Base-by-base conservation (phyloP, 2,888 invertebrate genomes). In the Imbricaverruca yamaguchii region DNA sequence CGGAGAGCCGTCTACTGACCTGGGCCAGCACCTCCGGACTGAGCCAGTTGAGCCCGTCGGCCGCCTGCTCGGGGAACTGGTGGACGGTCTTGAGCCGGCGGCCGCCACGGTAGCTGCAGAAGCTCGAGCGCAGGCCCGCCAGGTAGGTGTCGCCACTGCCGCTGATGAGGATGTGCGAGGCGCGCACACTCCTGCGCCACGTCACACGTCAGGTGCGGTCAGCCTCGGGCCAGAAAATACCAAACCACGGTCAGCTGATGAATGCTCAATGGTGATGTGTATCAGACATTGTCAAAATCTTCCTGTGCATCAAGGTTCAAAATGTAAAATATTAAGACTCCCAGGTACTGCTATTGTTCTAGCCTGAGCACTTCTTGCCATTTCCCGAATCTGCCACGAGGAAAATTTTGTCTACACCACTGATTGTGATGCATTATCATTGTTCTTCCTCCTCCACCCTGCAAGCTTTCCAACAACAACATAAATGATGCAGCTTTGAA, bases 21-120 rank as follows among this genome's bases (percentile, higher is more conserved):
- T 97, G 97, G 87, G 94, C 93, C 69, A 97, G 88, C 15, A 97
- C 88, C 87, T 97, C 97, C 0, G 97, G 97, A 85, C 96, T 96
- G 21, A 96, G 90, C 95, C 96, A 97, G 88, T 94, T 94, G 10
- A 97, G 88, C 85, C 93, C 89, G 56, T 90, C 88, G 82, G 92
- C 91, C 4, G 91, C 90, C 0, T 91, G 89, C 0, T 95, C 94
- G 86, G 95, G 92, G 74, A 92, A 91, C 77, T 74, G 80, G 87
- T 94, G 93, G 59, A 96, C 90, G 53, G 89, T 90, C 83, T 89
- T 89, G 85, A 91, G 91, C 86, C 93, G 90, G 84, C 90, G 90
- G 3, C 95, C 95, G 85, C 92, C 91, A 83, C 90, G 89, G 84
- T 94, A 89, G 84, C 94, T 90, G 82, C 91, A 91, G 82, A 92